phyloP scores from a whole-genome alignment of 1,140 invertebrate species.

The Nasonia vitripennis region DNA sequence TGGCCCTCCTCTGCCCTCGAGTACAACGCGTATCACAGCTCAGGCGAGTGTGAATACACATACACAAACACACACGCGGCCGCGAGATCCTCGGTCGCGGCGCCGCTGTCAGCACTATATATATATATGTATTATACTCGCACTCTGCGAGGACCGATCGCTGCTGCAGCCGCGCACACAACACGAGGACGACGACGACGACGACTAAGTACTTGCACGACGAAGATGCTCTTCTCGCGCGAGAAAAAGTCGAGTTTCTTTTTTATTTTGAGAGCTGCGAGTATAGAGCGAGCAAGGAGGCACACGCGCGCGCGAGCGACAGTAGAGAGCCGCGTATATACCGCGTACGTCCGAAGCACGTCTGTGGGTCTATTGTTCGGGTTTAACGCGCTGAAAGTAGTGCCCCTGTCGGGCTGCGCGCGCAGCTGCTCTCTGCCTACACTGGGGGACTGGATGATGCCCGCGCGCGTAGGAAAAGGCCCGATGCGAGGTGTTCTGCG shows the following conservation, averaged over 20 bases:
- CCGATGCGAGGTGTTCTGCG: conserved; percentile 20
- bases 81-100: not conserved
- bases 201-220: too few relatives aligned
- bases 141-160: not conserved
- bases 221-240: too few relatives aligned
- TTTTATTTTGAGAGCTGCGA: not conserved
- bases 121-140: not conserved
- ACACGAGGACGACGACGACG: too few relatives aligned
- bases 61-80: not conserved
- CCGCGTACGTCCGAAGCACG: conserved; percentile 73
- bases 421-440: conserved; percentile 59
- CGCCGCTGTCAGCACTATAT: not conserved
- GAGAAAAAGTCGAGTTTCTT: not conserved
- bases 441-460: conserved; percentile 52
- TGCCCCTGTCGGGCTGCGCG: conserved; percentile 67
- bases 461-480: conserved; percentile 48
- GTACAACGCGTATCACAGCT: not conserved
- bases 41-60: not conserved
- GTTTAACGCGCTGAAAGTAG: conserved; percentile 74
- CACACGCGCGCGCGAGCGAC: conserved; percentile 56
- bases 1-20: not conserved
- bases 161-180: not conserved
- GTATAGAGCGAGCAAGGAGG: not conserved
- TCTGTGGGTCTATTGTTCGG: conserved; percentile 74
- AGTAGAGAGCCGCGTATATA: conserved; percentile 61